phyloP scores from a whole-genome alignment of 2,797 vertebrate genomes.

The Semaprochilodus insignis region DNA sequence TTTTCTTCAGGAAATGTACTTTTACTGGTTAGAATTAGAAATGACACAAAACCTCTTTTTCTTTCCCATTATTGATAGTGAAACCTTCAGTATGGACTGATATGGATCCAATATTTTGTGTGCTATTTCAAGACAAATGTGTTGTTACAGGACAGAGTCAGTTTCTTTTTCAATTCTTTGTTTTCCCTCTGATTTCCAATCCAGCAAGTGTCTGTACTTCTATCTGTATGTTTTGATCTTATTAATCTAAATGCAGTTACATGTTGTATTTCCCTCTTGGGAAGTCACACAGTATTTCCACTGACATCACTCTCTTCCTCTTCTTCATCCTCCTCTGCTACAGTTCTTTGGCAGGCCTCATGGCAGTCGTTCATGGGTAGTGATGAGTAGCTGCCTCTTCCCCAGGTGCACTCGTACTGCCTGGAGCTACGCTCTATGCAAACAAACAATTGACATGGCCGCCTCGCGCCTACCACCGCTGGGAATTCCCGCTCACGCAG shows the following conservation, averaged over 20 bases:
- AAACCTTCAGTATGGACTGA: no score
- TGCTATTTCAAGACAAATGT: no score
- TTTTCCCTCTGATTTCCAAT: no score
- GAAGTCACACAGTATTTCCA: background rate
- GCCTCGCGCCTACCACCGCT: slow-evolving; percentile 68
- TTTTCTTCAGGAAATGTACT: no score
- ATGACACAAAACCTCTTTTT: no score
- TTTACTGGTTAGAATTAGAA: no score
- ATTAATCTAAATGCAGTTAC: slow-evolving; percentile 26
- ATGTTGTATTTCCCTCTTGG: slow-evolving; percentile 14
- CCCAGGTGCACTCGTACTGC: slow-evolving; percentile 65
- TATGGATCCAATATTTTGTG: no score
- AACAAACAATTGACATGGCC: slow-evolving; percentile 80
- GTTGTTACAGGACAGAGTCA: no score
- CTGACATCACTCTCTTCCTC: slow-evolving; percentile 21
- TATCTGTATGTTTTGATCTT: background rate
- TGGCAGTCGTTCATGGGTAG: slow-evolving; percentile 61
- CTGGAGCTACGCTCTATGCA: slow-evolving; percentile 74
- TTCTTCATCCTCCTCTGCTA: slow-evolving; percentile 49
- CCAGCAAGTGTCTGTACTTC: no score
- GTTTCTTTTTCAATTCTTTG: no score
- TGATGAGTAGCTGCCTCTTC: slow-evolving; percentile 68
- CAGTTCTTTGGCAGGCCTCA: slow-evolving; percentile 49
- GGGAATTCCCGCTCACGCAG: slow-evolving; percentile 72
- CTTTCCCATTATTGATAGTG: no score